These are phyloP conservation scores for Trichoplax adhaerens DNA, from an alignment of 37 sponge, comb jelly and placozoan species.

Conservation along the genomic window DNA sequence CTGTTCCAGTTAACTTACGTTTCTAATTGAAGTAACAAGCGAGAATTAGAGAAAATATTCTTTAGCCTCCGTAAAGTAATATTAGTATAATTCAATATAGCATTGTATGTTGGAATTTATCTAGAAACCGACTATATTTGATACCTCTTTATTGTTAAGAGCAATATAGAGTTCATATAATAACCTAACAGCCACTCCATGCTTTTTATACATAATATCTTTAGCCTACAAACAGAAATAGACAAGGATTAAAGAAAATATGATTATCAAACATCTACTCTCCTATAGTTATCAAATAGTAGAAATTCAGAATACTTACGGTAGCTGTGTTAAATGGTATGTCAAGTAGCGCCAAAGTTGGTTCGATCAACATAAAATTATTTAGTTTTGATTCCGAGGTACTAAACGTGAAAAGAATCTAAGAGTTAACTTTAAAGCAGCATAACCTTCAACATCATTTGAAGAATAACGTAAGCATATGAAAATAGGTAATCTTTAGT, in stretches of 20 bases:
- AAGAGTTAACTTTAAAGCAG: background rate
- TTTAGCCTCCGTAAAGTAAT: too few species aligned
- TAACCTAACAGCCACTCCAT: constrained; percentile 51
- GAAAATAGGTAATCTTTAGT: background rate
- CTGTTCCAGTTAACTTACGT: constrained; percentile 39
- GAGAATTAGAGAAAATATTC: too few species aligned
- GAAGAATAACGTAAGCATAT: constrained; percentile 19
- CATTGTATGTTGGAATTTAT: too few species aligned
- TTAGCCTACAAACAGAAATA: constrained; percentile 27
- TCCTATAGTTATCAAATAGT: too few species aligned
- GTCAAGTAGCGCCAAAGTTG: constrained; percentile 57
- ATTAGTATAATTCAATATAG: too few species aligned
- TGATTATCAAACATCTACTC: too few species aligned
- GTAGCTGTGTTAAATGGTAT: constrained; percentile 69
- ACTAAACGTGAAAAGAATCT: background rate
- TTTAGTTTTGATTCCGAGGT: constrained; percentile 80
- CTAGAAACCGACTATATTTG: too few species aligned
- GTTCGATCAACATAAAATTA: constrained; percentile 75
- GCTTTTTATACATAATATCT: constrained; percentile 58
- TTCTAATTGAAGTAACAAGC: too few species aligned
- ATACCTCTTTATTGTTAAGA: constrained; percentile 54
- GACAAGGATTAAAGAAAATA: background rate
- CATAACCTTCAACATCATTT: background rate
- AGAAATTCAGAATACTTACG: constrained; percentile 12
- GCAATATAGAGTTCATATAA: constrained; percentile 76